Base-by-base conservation (phyloP, 2,797 vertebrate genomes). In the Lagorchestes hirsutus region DNA sequence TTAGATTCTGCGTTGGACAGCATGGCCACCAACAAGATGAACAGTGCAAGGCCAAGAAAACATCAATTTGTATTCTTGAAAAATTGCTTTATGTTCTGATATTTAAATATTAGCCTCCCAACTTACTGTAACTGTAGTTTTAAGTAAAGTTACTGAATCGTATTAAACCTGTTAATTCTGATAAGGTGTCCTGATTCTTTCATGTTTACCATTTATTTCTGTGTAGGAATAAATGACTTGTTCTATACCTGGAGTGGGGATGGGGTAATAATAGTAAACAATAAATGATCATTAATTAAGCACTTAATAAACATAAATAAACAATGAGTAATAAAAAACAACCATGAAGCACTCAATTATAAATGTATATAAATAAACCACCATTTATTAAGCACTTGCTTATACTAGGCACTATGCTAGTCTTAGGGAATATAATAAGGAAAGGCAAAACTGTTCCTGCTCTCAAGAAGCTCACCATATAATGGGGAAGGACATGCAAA, bases 41-140 rank as follows among this genome's bases (percentile, higher is more conserved):
- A 87, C 67, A 40, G 18, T 82, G n/a, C 67, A 82, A 82, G 67
- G 67, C 74, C 74, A 87, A 87, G 40, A 87, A 50, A 50, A 87
- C 10, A 27, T 87, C 31, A 16, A 50, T 87, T 87, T 87, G 74
- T 87, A 87, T 87, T 87, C 74, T 87, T 87, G 74, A 87, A 27
- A 87, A 87, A 50, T 28, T 87, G 40, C 74, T 87, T 87, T 87
- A 87, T 87, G 24, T 87, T 50, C 74, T 50, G 74, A 87, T 87
- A 87, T 87, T 87, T 87, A 87, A 87, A 87, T 87, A 87, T 87
- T 50, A 87, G 40, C 74, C 40, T 87, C 74, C 74, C 40, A 87
- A 87, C n/a, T 27, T 87, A 87, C 10, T 87, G 40, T 87, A 87
- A 87, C 74, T 50, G 40, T 87, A 87, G 74, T 87, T 46, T 12